These are phyloP conservation scores for Syngnathoides biaculeatus DNA, from an alignment of 2,113 vertebrate species.

Conservation along the genomic window DNA sequence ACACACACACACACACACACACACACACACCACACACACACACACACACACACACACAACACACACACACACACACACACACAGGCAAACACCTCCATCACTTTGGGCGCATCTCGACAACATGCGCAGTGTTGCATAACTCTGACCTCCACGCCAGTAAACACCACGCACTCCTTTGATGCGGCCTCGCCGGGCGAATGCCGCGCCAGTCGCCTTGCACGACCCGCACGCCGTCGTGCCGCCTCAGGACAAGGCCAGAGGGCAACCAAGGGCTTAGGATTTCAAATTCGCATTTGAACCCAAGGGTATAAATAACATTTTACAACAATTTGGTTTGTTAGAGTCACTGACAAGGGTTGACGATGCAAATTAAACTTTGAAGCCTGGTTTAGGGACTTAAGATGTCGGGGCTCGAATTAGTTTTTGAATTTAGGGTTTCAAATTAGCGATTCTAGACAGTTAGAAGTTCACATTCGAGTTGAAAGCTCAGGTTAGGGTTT, in stretches of 20 bases:
- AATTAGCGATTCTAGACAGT: too few species aligned
- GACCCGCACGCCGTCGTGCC: neutral
- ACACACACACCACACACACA: conserved; percentile 8
- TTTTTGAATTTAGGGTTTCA: too few species aligned
- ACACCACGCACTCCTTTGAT: conserved; percentile 7
- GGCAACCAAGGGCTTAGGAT: neutral
- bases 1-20: neutral
- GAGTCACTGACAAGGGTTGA: neutral
- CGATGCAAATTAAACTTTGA: neutral
- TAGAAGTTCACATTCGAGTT: too few species aligned
- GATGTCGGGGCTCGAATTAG: too few species aligned
- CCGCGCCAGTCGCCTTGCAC: neutral
- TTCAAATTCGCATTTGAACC: neutral
- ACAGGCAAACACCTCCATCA: neutral
- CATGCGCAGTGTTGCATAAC: conserved; percentile 39
- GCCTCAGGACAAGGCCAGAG: neutral
- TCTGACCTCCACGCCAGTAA: conserved; percentile 37
- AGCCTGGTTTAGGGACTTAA: too few species aligned
- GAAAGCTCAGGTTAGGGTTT: neutral
- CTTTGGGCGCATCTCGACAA: conserved; percentile 6
- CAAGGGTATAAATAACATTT: neutral
- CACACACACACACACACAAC: neutral
- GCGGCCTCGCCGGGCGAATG: neutral
- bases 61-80: neutral
- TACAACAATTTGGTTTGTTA: too few species aligned